Conservation (phyloP, 2,888 invertebrate genomes). For the Celastrina argiolus region DNA sequence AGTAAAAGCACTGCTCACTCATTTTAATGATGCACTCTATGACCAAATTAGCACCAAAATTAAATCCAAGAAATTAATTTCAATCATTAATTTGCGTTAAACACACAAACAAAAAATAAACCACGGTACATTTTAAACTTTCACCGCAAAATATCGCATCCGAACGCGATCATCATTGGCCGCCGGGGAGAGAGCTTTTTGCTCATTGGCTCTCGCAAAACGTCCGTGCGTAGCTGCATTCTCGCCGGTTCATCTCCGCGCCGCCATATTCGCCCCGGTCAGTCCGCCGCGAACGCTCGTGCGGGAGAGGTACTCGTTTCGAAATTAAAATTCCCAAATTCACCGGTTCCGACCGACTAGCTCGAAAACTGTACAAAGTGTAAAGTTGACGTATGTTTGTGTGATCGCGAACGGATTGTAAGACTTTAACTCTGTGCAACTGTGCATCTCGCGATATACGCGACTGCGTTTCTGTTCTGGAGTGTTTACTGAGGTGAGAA, state of each 20-base stretch:
- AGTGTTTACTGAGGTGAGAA: conserved; percentile 65
- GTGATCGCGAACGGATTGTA: conserved; percentile 44
- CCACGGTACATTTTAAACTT: conserved; percentile 54
- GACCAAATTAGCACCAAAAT: conserved; percentile 13
- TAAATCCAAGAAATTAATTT: conserved; percentile 9
- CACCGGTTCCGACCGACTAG: conserved; percentile 43
- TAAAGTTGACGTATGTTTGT: conserved; percentile 60
- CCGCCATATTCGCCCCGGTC: conserved; percentile 64
- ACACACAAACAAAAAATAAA: too few relatives aligned
- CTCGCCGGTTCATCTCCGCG: conserved; percentile 53
- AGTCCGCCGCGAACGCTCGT: conserved; percentile 70
- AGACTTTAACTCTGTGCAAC: conserved; percentile 53
- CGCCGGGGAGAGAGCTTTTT: conserved; percentile 29
- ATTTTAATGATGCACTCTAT: conserved; percentile 12
- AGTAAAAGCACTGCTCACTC: not conserved
- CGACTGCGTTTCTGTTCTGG: conserved; percentile 64
- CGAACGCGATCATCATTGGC: conserved; percentile 46
- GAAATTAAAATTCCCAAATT: conserved; percentile 40
- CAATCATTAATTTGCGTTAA: conserved; percentile 30
- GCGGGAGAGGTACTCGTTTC: conserved; percentile 46
- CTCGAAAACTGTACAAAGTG: conserved; percentile 43
- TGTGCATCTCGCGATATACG: conserved; percentile 68
- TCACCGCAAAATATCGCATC: conserved; percentile 51
- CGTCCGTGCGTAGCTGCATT: conserved; percentile 53
- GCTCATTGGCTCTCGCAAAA: conserved; percentile 52